A percentile compares a stretch with the other conserved stretches of the same genome.
Conservation (phyloP, 2,888 invertebrate species). For the Tupiocoris notatus region DNA sequence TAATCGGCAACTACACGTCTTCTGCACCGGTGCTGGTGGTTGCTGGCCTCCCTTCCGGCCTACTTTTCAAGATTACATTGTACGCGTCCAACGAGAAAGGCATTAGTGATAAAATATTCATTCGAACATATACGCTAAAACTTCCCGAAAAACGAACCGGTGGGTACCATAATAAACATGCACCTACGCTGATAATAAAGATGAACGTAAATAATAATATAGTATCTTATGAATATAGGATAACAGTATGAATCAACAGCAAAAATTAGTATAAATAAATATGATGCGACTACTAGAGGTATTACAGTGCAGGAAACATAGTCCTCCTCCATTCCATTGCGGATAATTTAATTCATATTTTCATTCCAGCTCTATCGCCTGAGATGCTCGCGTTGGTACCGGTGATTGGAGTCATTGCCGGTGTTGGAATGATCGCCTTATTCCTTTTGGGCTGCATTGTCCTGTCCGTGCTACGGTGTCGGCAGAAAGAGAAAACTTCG, state of each 20-base stretch:
- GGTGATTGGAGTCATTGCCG: conserved; percentile 55
- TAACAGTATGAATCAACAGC: too few species aligned
- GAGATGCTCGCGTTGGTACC: conserved; percentile 55
- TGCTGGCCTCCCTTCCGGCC: conserved; percentile 63
- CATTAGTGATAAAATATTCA: conserved; percentile 63
- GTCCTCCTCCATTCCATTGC: too few species aligned
- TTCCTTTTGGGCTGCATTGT: conserved; percentile 54
- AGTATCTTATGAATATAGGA: too few species aligned
- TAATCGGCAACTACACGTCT: conserved; percentile 61
- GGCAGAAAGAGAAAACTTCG: conserved; percentile 44
- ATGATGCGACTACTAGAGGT: too few species aligned
- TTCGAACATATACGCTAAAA: conserved; percentile 70
- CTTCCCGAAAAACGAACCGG: conserved; percentile 59
- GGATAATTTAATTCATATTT: too few species aligned
- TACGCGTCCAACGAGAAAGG: conserved; percentile 73
- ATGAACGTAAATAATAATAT: too few species aligned
- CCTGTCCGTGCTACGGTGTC: conserved; percentile 52
- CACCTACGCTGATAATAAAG: too few species aligned
- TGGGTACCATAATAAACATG: conserved; percentile 22
- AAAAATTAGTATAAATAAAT: too few species aligned
- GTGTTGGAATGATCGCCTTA: conserved; percentile 54
- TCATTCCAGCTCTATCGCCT: conserved; percentile 46
- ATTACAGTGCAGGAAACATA: too few species aligned
- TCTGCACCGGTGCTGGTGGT: conserved; percentile 65
- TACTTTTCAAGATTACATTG: conserved; percentile 66